Conservation (phyloP, 1,140 invertebrate genomes). For the Neelides sp. region DNA sequence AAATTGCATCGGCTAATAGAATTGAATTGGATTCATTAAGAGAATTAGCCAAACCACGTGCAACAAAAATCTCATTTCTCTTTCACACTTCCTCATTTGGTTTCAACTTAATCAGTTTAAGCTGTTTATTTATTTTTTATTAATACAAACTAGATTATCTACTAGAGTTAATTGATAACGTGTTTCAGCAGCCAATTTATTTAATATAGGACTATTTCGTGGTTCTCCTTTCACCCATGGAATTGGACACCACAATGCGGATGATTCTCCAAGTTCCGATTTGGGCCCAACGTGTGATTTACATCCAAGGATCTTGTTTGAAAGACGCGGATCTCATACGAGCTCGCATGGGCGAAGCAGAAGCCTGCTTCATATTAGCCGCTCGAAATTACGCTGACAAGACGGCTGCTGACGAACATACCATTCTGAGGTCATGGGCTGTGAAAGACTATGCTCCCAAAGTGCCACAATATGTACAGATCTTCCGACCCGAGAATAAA, state of each 20-base stretch:
- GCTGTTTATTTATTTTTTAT: too few relatives aligned
- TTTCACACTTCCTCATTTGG: too few relatives aligned
- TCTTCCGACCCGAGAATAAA: constrained; percentile 94
- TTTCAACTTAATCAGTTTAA: too few relatives aligned
- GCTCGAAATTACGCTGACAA: constrained; percentile 90
- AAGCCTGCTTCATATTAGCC: constrained; percentile 88
- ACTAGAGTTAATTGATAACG: too few relatives aligned
- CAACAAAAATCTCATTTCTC: too few relatives aligned
- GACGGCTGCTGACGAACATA: constrained; percentile 92
- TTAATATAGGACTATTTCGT: constrained; percentile 78
- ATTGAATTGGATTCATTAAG: too few relatives aligned
- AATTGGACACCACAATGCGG: constrained; percentile 90
- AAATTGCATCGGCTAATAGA: too few relatives aligned
- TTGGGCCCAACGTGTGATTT: constrained; percentile 93
- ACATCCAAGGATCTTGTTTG: constrained; percentile 86
- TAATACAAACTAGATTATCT: too few relatives aligned
- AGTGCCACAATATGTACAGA: constrained; percentile 94
- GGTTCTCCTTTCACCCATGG: constrained; percentile 89
- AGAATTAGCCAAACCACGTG: too few relatives aligned
- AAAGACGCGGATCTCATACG: constrained; percentile 89
- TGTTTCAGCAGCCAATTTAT: too few relatives aligned
- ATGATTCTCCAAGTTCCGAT: constrained; percentile 89
- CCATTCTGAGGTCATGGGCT: constrained; percentile 51
- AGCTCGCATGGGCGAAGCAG: constrained; percentile 86
- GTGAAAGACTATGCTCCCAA: constrained; percentile 95